These are phyloP conservation scores for Drosophila dives DNA, from an alignment of 2,888 invertebrate species.

Conservation along the genomic window DNA sequence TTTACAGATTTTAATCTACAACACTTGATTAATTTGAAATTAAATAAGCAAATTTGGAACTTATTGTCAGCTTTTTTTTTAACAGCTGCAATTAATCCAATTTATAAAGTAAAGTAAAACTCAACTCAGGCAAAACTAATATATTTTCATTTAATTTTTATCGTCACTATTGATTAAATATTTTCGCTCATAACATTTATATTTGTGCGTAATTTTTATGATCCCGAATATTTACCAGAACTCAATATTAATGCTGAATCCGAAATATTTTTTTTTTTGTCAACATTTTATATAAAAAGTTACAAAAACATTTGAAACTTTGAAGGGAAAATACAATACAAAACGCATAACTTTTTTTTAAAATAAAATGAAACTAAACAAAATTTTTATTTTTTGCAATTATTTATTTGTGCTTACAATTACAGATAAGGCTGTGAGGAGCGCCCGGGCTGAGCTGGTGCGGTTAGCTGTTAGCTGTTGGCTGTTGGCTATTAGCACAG, in stretches of 20 bases:
- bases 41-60: background rate
- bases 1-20: background rate
- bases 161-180: background rate
- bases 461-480: constrained; percentile 16
- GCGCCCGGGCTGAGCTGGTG: constrained; percentile 4
- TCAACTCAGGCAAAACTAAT: background rate
- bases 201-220: background rate
- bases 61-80: background rate
- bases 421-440: constrained; percentile 20
- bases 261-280: too few relatives aligned
- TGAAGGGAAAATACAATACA: background rate
- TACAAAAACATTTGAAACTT: background rate
- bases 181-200: background rate
- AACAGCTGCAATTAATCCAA: background rate
- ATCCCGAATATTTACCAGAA: background rate
- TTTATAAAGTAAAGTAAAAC: background rate
- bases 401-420: constrained; percentile 8
- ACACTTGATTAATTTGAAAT: background rate
- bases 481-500: constrained; percentile 21
- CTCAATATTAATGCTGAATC: background rate
- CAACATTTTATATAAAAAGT: background rate
- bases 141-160: background rate
- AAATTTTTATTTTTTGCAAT: background rate
- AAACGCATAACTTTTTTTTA: background rate
- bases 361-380: background rate